Evolutionary conservation across 2,113 vertebrate species (phyloP), one percentile per base, ranked within the genome.

Genomic region (Sturnus vulgaris): DNA sequence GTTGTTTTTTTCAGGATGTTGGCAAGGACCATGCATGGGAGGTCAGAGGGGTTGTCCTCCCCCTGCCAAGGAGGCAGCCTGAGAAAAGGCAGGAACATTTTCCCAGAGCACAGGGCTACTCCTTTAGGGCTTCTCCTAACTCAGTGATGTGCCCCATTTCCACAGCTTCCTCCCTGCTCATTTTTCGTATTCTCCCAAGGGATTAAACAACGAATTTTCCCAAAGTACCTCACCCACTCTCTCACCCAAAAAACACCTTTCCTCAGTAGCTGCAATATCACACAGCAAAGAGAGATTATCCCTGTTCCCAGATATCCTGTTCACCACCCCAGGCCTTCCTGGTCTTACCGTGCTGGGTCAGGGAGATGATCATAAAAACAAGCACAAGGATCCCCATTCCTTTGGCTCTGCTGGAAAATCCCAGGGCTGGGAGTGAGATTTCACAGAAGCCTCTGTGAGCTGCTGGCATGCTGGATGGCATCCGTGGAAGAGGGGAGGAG

Each of bases 301-400:
- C 55, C 33, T 39, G 3, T 33, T 70, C 66, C 86, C 81, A 87
- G 23, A 49, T 28, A 64, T 20, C 55, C n/a, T 57, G 2, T 44
- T 53, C 69, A 69, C 73, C 63, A 55, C 65, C 87, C 91, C 80
- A 11, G 3, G 53, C 69, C 53, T 86, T 69, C 42, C 77, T 84
- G 52, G 10, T 84, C 96, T 97, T 97, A 96, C 96, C 95, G 3
- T 91, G 75, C 35, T 31, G 2, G 22, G 7, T 15, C 60, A 97
- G 37, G 40, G 55, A 88, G 75, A 81, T 0, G 93, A 96, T 60
- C 14, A 97, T 63, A 4, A 91, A 35, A 49, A 94, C 5, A 28
- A 94, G 31, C 55, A 86, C 52, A 13, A 95, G 71, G 78, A 91
- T 93, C 55, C 42, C 24, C 96, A 95, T 96, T 15, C 46, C 93